Evolutionary conservation across 1,140 invertebrate genomes (phyloP).

Genomic region (Camponotus floridanus): DNA sequence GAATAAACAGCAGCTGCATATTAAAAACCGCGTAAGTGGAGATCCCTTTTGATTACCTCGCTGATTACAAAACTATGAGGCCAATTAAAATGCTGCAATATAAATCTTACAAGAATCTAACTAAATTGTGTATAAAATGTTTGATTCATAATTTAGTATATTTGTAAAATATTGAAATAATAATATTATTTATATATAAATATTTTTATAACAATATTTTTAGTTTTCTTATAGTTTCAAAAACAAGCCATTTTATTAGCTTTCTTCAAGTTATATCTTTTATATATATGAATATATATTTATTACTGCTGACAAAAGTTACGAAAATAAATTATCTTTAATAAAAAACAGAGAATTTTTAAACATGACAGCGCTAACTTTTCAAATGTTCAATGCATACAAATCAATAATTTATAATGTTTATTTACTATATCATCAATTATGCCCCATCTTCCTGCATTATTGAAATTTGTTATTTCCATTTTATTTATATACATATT

Average conservation of each 20-base stretch:
- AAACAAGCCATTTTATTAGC: neutral
- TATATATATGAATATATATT: neutral
- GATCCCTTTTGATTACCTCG: neutral
- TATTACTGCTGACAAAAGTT: neutral
- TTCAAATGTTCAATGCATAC: neutral
- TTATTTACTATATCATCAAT: neutral
- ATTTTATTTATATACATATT: neutral
- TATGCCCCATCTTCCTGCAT: too few species aligned
- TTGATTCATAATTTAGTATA: neutral
- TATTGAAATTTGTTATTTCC: neutral
- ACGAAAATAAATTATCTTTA: neutral
- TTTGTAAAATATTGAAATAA: neutral
- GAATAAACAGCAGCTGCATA: slow-evolving; percentile 3
- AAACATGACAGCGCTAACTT: neutral
- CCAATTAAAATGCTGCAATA: neutral
- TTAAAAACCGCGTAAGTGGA: neutral
- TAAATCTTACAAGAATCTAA: neutral
- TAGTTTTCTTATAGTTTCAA: neutral
- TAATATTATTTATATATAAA: too few species aligned
- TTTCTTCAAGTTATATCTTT: neutral
- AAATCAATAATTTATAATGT: neutral
- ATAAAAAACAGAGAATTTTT: neutral
- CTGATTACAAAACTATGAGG: neutral
- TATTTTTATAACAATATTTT: neutral
- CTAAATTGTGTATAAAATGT: neutral